phyloP scores from a whole-genome alignment of 2,797 vertebrate species.

The Phylloscopus collybita region DNA sequence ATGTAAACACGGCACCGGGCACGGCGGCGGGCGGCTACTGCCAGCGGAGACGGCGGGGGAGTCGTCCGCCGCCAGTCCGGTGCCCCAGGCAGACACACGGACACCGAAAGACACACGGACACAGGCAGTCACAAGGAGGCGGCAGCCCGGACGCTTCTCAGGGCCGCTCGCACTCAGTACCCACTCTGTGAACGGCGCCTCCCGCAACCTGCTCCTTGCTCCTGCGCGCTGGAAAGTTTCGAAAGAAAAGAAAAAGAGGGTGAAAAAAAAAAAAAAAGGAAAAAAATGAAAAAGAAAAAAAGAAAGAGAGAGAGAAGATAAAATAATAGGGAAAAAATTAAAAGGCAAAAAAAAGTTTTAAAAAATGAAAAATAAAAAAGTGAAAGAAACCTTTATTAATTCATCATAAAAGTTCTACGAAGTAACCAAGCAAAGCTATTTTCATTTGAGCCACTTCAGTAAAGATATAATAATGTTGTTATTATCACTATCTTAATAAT shows the following conservation, averaged over 20 bases:
- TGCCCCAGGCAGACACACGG: neutral
- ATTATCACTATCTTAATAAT: no score
- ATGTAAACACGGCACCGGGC: neutral
- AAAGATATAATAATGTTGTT: neutral
- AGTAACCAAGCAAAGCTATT: neutral
- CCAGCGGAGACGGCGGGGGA: neutral
- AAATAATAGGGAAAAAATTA: no score
- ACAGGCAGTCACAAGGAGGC: no score
- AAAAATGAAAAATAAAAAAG: neutral
- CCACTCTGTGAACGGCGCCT: neutral
- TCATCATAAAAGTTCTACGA: neutral
- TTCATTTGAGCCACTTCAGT: neutral
- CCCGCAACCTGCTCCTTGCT: neutral
- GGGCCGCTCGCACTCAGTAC: neutral
- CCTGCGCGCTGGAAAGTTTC: conserved; percentile 1
- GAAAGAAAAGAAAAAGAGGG: neutral
- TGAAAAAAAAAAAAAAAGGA: neutral
- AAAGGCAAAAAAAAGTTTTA: rapidly evolving
- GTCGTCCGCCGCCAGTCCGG: neutral
- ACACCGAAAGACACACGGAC: neutral
- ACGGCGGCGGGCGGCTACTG: neutral
- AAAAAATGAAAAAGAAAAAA: rapidly evolving
- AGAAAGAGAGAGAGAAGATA: neutral
- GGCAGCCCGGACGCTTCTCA: neutral
- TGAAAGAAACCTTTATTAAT: neutral